Percentiles rank a stretch among this genome's conserved stretches.
Evolutionary conservation across 2,113 vertebrate species (phyloP).

Genomic region (Neodontobutis hainanensis): DNA sequence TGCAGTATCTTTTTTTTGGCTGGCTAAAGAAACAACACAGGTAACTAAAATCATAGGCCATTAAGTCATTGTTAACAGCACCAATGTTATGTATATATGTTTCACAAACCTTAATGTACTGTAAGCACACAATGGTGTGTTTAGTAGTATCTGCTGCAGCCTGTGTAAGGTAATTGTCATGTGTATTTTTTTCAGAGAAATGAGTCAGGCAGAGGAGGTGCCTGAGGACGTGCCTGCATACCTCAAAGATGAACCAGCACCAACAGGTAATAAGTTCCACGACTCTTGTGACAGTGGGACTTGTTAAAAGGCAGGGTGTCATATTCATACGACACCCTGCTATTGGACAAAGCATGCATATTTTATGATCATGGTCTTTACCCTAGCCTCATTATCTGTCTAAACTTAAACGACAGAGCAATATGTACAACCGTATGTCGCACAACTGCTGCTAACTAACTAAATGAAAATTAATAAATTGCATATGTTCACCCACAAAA

Average conservation of each 20-base stretch:
- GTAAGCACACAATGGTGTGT: too few relatives aligned
- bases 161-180: constrained; percentile 19
- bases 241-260: constrained; percentile 84
- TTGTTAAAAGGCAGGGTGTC: not conserved
- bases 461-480: too few relatives aligned
- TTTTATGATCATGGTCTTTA: not conserved
- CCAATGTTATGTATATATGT: too few relatives aligned
- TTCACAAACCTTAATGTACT: too few relatives aligned
- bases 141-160: not conserved
- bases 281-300: not conserved
- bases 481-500: too few relatives aligned
- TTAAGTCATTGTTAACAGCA: too few relatives aligned
- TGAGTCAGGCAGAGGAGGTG: constrained; percentile 88
- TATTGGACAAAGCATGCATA: not conserved
- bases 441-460: too few relatives aligned
- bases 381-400: too few relatives aligned
- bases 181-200: constrained; percentile 65
- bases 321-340: not conserved
- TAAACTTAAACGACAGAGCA: too few relatives aligned
- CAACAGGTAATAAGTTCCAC: constrained; percentile 76
- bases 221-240: constrained; percentile 85
- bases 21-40: not conserved
- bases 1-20: too few relatives aligned
- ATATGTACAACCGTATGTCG: too few relatives aligned
- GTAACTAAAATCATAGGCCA: too few relatives aligned